These are phyloP conservation scores for Drosophila paranaensis DNA, from an alignment of 2,888 invertebrate species.

Conservation along the genomic window DNA sequence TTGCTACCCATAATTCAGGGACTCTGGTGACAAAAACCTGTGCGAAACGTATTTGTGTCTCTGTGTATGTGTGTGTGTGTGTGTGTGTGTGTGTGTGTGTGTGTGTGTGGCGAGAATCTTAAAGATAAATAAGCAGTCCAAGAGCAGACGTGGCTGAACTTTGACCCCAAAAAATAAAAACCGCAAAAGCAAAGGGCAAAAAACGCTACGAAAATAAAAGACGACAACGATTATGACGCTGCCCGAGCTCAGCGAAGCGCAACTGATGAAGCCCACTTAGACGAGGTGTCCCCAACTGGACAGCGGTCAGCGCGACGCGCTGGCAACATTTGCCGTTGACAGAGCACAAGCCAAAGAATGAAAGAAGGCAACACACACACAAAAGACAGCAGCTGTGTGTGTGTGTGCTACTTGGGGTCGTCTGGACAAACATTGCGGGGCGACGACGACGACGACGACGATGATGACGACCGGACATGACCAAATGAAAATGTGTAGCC, in stretches of 20 bases:
- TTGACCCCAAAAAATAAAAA: constrained; percentile 77
- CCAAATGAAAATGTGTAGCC: constrained; percentile 77
- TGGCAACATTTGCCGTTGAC: constrained; percentile 76
- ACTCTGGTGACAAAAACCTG: constrained; percentile 61
- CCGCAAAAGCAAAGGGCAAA: constrained; percentile 60
- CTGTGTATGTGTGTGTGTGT: constrained; percentile 13
- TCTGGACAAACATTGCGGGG: constrained; percentile 82
- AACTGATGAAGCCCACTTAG: constrained; percentile 83
- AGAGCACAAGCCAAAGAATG: constrained; percentile 58
- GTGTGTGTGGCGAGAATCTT: constrained; percentile 71
- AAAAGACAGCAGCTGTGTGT: constrained; percentile 33
- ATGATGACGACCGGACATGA: constrained; percentile 77
- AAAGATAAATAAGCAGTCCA: constrained; percentile 80
- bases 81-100: constrained; percentile 14
- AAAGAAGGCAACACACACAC: constrained; percentile 35
- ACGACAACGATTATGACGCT: constrained; percentile 71
- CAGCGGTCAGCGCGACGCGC: constrained; percentile 62
- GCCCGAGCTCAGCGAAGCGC: constrained; percentile 75
- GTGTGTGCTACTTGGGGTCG: constrained; percentile 79
- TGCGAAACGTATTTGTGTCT: constrained; percentile 33
- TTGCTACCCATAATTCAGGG: constrained; percentile 77
- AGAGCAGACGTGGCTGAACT: constrained; percentile 70
- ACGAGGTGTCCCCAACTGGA: constrained; percentile 64
- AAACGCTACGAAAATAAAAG: constrained; percentile 39
- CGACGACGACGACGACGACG: constrained; percentile 63